Conservation (phyloP, 1,140 invertebrate species). For the Ceratosolen fusciceps region DNA sequence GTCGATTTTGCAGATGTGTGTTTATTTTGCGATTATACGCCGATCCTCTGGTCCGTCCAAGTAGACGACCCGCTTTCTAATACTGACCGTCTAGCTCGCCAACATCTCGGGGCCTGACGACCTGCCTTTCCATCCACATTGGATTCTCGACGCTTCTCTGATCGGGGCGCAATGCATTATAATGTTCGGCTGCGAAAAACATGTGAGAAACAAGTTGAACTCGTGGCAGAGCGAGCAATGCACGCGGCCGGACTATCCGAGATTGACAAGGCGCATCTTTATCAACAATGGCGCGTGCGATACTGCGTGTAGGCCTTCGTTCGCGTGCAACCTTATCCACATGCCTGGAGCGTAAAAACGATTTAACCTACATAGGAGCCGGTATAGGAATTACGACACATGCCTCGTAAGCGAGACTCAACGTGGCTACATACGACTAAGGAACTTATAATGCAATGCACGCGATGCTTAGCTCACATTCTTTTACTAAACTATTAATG, state of each 20-base stretch:
- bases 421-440: no score
- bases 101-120: neutral
- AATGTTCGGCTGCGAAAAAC: neutral
- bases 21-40: no score
- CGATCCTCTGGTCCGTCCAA: neutral
- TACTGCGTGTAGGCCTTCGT: neutral
- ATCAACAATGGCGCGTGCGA: neutral
- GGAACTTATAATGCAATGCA: no score
- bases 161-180: neutral
- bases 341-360: no score
- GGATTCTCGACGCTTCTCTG: neutral
- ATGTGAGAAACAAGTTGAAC: neutral
- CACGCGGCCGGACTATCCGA: neutral
- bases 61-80: neutral
- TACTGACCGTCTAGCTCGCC: neutral
- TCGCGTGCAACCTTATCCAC: neutral
- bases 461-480: no score
- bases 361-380: neutral
- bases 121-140: neutral
- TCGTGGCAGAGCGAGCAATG: slow-evolving; percentile 7
- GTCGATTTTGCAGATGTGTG: no score
- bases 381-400: neutral
- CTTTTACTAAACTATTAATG: no score
- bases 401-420: no score
- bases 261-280: neutral